These are phyloP conservation scores for Ochropleura leucogaster DNA, from an alignment of 2,888 invertebrate species.

Conservation along the genomic window DNA sequence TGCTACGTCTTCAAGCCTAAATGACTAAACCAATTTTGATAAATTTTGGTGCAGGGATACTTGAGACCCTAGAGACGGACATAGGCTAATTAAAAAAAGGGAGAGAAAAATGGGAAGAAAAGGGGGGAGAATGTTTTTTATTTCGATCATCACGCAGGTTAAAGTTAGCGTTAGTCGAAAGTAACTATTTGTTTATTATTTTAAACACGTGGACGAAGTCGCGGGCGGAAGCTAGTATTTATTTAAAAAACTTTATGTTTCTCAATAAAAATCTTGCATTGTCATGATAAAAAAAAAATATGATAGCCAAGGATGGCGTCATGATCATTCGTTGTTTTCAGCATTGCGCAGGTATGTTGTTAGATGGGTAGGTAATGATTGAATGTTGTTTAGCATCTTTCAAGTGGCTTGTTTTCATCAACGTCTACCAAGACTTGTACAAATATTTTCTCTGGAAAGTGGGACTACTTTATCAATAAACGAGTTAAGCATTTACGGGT, in stretches of 20 bases:
- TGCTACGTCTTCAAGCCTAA: too few relatives aligned
- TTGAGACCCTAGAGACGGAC: too few relatives aligned
- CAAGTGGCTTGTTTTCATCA: conserved; percentile 37
- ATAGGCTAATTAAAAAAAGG: too few relatives aligned
- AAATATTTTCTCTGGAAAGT: conserved; percentile 47
- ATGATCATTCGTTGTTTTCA: background rate
- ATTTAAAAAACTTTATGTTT: background rate
- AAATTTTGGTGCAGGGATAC: too few relatives aligned
- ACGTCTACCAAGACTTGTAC: conserved; percentile 4
- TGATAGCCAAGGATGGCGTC: background rate
- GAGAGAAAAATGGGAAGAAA: too few relatives aligned
- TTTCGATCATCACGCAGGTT: too few relatives aligned
- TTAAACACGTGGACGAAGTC: too few relatives aligned
- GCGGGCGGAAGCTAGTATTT: too few relatives aligned
- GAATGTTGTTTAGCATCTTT: conserved; percentile 23
- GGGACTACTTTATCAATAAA: conserved; percentile 43
- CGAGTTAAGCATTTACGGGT: conserved; percentile 23
- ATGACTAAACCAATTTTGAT: too few relatives aligned
- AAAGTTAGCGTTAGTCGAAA: too few relatives aligned
- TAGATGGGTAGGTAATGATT: conserved; percentile 13
- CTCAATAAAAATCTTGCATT: background rate
- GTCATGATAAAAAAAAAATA: background rate
- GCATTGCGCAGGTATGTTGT: background rate
- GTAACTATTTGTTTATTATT: too few relatives aligned
- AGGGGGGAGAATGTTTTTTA: too few relatives aligned